These are phyloP conservation scores for Umimayanthus chanpuru DNA, from an alignment of 92 coral and sea anemone genomes.

Conservation along the genomic window DNA sequence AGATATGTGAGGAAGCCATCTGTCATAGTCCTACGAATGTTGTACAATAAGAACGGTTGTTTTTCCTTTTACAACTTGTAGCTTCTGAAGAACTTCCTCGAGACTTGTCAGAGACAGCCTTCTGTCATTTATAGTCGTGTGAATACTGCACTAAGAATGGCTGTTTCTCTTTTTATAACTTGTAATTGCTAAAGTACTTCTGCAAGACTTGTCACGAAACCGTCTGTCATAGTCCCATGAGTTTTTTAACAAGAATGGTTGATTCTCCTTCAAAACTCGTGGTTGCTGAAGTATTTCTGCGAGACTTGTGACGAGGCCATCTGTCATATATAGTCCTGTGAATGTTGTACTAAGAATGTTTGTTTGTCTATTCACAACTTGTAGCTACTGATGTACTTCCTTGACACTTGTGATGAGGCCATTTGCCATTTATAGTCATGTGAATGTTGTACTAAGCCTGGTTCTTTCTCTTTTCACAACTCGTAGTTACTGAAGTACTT, in stretches of 20 bases:
- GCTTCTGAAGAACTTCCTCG: constrained; percentile 83
- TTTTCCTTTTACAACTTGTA: not conserved
- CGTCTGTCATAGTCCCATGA: constrained; percentile 39
- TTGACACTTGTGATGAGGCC: constrained; percentile 83
- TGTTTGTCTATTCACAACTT: no score
- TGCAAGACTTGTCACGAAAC: constrained; percentile 89
- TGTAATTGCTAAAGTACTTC: constrained; percentile 65
- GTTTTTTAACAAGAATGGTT: no score
- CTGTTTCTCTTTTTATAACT: no score
- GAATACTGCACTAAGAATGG: no score
- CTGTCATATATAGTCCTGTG: constrained; percentile 15
- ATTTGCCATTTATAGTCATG: constrained; percentile 31
- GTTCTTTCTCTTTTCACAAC: not conserved
- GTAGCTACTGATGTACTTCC: constrained; percentile 67
- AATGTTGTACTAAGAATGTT: no score
- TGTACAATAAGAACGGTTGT: not conserved
- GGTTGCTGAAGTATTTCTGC: constrained; percentile 84
- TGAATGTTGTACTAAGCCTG: no score
- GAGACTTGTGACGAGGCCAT: constrained; percentile 87
- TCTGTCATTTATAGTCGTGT: constrained; percentile 26
- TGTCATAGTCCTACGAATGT: constrained; percentile 46
- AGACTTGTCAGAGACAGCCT: constrained; percentile 83
- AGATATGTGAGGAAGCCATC: constrained; percentile 85
- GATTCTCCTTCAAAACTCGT: not conserved
- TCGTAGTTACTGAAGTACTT: constrained; percentile 75